Evolutionary conservation across 2,113 vertebrate genomes (phyloP).

Genomic region (Pogona vitticeps): DNA sequence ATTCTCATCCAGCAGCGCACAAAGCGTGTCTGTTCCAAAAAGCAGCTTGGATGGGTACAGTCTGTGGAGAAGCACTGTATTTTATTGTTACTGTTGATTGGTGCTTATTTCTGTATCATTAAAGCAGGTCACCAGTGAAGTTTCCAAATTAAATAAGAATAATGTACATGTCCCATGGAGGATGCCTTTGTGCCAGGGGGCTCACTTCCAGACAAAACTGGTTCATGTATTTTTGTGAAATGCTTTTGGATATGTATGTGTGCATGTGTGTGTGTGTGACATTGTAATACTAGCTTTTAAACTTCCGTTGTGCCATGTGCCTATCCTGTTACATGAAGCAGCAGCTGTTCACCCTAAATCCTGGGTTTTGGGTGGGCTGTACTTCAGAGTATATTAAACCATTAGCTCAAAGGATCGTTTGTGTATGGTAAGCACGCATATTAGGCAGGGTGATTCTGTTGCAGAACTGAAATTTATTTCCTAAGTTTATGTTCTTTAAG

Average conservation of each 20-base stretch:
- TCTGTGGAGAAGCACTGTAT: not conserved
- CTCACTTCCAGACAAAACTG: not conserved
- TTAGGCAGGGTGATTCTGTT: not conserved
- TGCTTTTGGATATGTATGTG: not conserved
- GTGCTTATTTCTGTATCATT: constrained; percentile 15
- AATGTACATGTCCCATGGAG: not conserved
- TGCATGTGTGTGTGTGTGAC: not conserved
- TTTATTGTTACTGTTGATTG: not conserved
- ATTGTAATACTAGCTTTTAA: not conserved
- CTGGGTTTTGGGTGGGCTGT: not conserved
- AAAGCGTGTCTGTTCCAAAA: constrained; percentile 31
- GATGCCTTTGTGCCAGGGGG: not conserved
- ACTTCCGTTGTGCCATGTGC: not conserved
- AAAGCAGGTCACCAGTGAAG: constrained; percentile 10
- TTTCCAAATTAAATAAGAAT: not conserved
- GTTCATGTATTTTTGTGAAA: not conserved
- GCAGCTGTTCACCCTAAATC: not conserved
- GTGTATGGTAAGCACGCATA: not conserved
- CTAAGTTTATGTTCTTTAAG: not conserved
- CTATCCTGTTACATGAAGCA: not conserved
- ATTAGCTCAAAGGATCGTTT: not conserved
- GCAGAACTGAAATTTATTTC: not conserved
- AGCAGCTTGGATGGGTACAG: constrained; percentile 32
- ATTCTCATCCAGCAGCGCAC: constrained; percentile 15
- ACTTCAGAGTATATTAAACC: not conserved